These are phyloP conservation scores for Spodoptera littoralis DNA, from an alignment of 2,888 invertebrate genomes.

Conservation along the genomic window DNA sequence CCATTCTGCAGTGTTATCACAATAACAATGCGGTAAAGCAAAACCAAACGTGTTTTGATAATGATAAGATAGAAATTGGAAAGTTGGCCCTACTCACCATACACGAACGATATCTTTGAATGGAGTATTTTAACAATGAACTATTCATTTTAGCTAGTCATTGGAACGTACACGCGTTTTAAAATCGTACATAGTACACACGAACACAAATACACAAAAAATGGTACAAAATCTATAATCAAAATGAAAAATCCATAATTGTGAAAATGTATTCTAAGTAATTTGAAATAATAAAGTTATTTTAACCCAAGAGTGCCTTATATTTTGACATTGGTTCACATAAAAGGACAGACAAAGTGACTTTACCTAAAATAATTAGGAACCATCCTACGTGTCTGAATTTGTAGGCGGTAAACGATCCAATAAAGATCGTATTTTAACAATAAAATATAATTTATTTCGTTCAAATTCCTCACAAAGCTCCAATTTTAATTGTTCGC, in stretches of 20 bases:
- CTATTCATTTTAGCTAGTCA: slow-evolving; percentile 59
- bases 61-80: slow-evolving; percentile 19
- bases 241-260: too few species aligned
- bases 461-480: slow-evolving; percentile 13
- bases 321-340: too few species aligned
- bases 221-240: slow-evolving; percentile 3
- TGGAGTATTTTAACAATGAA: slow-evolving; percentile 61
- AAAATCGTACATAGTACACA: slow-evolving; percentile 20
- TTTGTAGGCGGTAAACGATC: slow-evolving; percentile 16
- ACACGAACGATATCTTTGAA: slow-evolving; percentile 57
- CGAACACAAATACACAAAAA: slow-evolving; percentile 14
- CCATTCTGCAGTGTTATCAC: background rate
- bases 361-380: background rate
- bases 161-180: slow-evolving; percentile 56
- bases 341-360: too few species aligned
- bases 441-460: slow-evolving; percentile 27
- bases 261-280: too few species aligned
- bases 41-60: slow-evolving; percentile 10
- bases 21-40: slow-evolving; percentile 7
- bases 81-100: slow-evolving; percentile 47
- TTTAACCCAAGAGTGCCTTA: too few species aligned
- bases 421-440: slow-evolving; percentile 12
- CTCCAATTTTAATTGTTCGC: slow-evolving; percentile 21
- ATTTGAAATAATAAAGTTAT: too few species aligned
- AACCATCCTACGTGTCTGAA: slow-evolving; percentile 3